A percentile compares a stretch with the other conserved stretches of the same genome.
Evolutionary conservation across 2,113 vertebrate species (phyloP).

Genomic region (Callipepla californica): DNA sequence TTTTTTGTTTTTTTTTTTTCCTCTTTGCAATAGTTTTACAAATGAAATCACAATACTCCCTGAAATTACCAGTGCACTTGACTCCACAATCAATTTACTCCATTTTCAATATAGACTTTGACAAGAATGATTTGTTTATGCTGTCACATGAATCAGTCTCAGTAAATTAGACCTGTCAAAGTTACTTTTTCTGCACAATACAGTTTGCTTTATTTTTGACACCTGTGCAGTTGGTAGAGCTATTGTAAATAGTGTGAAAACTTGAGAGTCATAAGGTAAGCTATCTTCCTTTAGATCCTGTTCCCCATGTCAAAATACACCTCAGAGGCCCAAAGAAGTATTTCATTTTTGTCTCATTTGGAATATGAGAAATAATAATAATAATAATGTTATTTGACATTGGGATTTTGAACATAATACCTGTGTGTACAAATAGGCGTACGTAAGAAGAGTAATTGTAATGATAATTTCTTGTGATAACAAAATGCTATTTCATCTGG

Average conservation of each 20-base stretch:
- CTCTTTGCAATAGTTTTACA: constrained; percentile 58
- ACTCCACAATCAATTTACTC: constrained; percentile 71
- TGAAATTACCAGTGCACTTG: constrained; percentile 69
- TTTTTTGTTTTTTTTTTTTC: constrained; percentile 5
- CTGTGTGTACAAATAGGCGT: not conserved
- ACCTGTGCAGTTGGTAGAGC: constrained; percentile 46
- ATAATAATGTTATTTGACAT: not conserved
- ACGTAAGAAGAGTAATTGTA: not conserved
- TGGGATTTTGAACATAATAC: not conserved
- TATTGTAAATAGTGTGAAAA: constrained; percentile 60
- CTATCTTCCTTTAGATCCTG: not conserved
- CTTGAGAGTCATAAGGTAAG: constrained; percentile 12
- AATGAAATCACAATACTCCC: constrained; percentile 69
- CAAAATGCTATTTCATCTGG: not conserved
- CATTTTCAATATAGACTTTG: constrained; percentile 73
- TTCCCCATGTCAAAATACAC: not conserved
- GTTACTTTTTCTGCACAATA: constrained; percentile 70
- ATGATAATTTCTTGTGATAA: not conserved
- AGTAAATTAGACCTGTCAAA: constrained; percentile 76
- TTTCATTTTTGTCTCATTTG: not conserved
- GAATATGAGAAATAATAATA: not conserved
- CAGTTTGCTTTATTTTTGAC: constrained; percentile 70
- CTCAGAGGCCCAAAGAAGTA: not conserved
- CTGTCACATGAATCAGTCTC: constrained; percentile 71
- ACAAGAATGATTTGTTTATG: constrained; percentile 77